phyloP scores from a whole-genome alignment of 2,113 vertebrate species.

The Eclectus roratus region DNA sequence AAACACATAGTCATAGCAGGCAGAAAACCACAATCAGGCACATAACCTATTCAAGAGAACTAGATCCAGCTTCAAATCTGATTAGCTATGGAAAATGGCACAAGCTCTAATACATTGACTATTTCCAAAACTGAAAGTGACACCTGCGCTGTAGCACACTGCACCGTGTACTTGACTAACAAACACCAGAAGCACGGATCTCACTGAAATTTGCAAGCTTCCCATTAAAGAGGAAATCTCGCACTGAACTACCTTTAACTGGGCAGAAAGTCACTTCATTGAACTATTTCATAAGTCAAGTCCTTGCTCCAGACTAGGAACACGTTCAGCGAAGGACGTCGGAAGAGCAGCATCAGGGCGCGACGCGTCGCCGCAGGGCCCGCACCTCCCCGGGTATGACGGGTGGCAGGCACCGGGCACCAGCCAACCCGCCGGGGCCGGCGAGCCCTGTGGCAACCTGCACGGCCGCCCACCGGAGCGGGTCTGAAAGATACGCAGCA shows the following conservation, averaged over 20 bases:
- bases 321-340: fast-evolving
- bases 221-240: neutral
- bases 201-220: neutral
- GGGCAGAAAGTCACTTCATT: neutral
- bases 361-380: neutral
- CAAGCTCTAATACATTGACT: neutral
- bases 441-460: neutral
- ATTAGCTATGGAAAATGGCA: neutral
- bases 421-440: too few relatives aligned
- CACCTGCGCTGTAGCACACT: fast-evolving
- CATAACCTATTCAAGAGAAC: fast-evolving
- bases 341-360: neutral
- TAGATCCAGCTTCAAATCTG: neutral
- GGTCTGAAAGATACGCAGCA: too few relatives aligned
- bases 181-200: fast-evolving
- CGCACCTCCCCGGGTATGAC: too few relatives aligned
- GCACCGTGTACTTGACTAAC: too few relatives aligned
- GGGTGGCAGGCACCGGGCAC: too few relatives aligned
- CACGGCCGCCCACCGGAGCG: too few relatives aligned
- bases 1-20: fast-evolving
- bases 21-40: neutral
- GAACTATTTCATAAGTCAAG: neutral
- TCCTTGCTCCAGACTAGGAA: neutral
- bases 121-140: neutral
- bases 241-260: neutral